phyloP scores from a whole-genome alignment of 2,113 vertebrate species.

The Raphicerus campestris region DNA sequence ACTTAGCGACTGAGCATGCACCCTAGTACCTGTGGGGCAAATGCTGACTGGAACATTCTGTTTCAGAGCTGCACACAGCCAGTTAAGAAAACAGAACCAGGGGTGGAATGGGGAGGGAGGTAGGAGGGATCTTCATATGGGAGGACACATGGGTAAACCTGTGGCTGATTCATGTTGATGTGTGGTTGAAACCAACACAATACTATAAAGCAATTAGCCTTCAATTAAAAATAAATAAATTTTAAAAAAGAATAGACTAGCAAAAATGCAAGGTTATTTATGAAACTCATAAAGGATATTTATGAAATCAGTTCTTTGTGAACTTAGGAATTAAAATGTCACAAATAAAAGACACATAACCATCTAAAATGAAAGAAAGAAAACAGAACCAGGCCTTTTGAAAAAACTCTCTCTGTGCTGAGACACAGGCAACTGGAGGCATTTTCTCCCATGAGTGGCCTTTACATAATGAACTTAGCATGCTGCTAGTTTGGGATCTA shows the following conservation, averaged over 20 bases:
- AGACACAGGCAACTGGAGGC: constrained; percentile 65
- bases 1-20: not conserved
- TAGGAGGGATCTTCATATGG: not conserved
- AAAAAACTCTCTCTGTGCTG: constrained; percentile 11
- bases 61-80: constrained; percentile 29
- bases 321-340: not conserved
- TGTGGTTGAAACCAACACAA: not conserved
- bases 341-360: not conserved
- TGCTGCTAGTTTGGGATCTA: constrained; percentile 63
- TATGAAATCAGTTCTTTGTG: not conserved
- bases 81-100: constrained; percentile 47
- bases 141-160: not conserved
- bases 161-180: not conserved
- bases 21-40: not conserved
- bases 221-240: not conserved
- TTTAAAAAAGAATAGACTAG: not conserved
- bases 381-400: constrained; percentile 44
- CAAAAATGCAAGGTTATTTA: not conserved
- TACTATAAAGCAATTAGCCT: not conserved
- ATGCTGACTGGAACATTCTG: not conserved
- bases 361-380: not conserved
- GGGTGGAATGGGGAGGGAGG: not conserved
- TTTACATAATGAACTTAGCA: constrained; percentile 76
- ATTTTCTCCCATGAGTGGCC: constrained; percentile 72
- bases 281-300: not conserved